Evolutionary conservation across 1,140 invertebrate genomes (phyloP).

Genomic region (Acromyrmex heyeri): DNA sequence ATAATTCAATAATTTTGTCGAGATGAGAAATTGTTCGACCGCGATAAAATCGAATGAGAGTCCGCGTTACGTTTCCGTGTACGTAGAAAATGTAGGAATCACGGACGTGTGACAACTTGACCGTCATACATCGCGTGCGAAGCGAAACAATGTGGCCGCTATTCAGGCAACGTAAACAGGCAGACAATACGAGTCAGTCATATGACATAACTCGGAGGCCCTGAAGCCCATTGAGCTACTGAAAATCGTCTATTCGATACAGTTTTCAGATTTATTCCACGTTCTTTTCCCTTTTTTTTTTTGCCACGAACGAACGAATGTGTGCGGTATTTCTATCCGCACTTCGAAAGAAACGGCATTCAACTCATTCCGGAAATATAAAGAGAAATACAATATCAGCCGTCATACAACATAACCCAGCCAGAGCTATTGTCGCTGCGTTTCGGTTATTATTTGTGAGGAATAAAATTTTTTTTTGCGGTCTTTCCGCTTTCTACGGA

Average conservation of each 20-base stretch:
- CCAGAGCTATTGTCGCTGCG: constrained; percentile 28
- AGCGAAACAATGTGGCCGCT: constrained; percentile 40
- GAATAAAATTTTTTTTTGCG: constrained; percentile 35
- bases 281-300: constrained; percentile 12
- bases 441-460: constrained; percentile 55
- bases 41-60: not conserved
- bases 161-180: constrained; percentile 50
- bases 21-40: constrained; percentile 5
- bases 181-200: constrained; percentile 56
- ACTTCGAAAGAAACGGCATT: constrained; percentile 47
- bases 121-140: constrained; percentile 42
- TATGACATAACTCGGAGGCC: constrained; percentile 52
- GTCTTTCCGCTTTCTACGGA: not conserved
- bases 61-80: not conserved
- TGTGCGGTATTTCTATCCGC: constrained; percentile 33
- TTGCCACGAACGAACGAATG: not conserved
- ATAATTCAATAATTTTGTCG: not conserved
- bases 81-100: constrained; percentile 32
- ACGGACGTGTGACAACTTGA: constrained; percentile 42
- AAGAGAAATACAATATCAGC: constrained; percentile 62
- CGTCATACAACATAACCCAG: constrained; percentile 44
- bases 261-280: constrained; percentile 50
- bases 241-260: constrained; percentile 55
- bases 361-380: constrained; percentile 59
- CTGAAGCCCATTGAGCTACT: constrained; percentile 13